phyloP scores from a whole-genome alignment of 1,140 invertebrate genomes.

The Zaprionus davidi region DNA sequence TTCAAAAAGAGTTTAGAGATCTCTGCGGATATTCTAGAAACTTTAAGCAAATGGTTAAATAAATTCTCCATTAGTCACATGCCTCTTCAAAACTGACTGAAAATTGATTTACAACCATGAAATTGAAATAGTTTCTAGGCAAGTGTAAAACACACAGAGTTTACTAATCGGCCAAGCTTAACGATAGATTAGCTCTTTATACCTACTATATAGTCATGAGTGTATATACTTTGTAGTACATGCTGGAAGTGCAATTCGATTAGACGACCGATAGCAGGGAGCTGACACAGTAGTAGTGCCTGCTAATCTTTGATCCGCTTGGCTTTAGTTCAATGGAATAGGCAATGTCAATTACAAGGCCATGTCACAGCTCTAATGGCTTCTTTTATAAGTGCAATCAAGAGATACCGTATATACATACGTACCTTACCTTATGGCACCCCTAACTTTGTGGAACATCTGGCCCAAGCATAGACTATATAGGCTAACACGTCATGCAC shows the following conservation, averaged over 20 bases:
- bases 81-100: neutral
- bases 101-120: slow-evolving; percentile 1
- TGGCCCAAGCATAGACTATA: neutral
- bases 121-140: slow-evolving; percentile 4
- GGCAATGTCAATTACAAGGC: slow-evolving; percentile 56
- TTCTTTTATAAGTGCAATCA: slow-evolving; percentile 24
- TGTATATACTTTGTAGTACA: neutral
- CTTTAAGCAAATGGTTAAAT: neutral
- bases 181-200: slow-evolving; percentile 17
- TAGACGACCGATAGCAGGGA: slow-evolving; percentile 7
- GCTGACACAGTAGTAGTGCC: neutral
- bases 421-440: neutral
- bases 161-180: slow-evolving; percentile 14
- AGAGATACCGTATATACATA: neutral
- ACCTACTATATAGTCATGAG: neutral
- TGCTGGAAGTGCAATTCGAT: neutral
- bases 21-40: neutral
- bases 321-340: slow-evolving; percentile 9
- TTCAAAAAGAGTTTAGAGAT: neutral
- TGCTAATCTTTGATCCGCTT: slow-evolving; percentile 13
- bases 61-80: neutral
- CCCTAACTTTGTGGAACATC: slow-evolving; percentile 7
- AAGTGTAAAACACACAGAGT: neutral
- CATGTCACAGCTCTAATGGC: slow-evolving; percentile 11
- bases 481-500: slow-evolving; percentile 17